A percentile compares a stretch with the other conserved stretches of the same genome.
Evolutionary conservation across 2,113 vertebrate genomes (phyloP).

Genomic region (Odontesthes bonariensis): DNA sequence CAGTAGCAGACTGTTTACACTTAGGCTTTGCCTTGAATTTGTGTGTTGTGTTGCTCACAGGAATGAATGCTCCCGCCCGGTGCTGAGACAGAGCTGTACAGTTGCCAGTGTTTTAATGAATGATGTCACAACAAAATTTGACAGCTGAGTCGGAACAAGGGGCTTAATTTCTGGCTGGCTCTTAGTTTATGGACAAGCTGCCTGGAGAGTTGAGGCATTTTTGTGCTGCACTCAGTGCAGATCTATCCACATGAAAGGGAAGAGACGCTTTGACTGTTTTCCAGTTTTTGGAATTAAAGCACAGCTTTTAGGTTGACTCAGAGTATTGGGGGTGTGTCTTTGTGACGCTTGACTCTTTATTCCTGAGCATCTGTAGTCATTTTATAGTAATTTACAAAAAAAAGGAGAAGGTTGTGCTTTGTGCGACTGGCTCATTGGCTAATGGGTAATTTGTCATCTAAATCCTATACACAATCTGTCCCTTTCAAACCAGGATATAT

Average conservation of each 20-base stretch:
- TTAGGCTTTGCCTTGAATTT: slow-evolving; percentile 28
- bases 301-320: not conserved
- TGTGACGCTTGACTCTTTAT: slow-evolving; percentile 11
- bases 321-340: not conserved
- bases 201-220: slow-evolving; percentile 52
- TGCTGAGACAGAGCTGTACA: slow-evolving; percentile 33
- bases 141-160: slow-evolving; percentile 65
- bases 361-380: slow-evolving; percentile 1
- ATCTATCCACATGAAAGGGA: slow-evolving; percentile 35
- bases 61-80: slow-evolving; percentile 24
- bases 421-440: slow-evolving; percentile 37
- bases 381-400: slow-evolving; percentile 2
- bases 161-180: slow-evolving; percentile 56
- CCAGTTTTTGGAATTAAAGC: slow-evolving; percentile 25
- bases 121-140: slow-evolving; percentile 65
- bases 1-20: slow-evolving; percentile 10
- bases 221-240: slow-evolving; percentile 49
- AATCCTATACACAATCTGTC: slow-evolving; percentile 48
- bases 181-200: slow-evolving; percentile 56
- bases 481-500: slow-evolving; percentile 27
- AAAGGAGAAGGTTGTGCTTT: slow-evolving; percentile 21
- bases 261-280: slow-evolving; percentile 31
- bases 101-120: slow-evolving; percentile 57
- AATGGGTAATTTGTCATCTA: slow-evolving; percentile 39
- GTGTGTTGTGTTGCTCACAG: slow-evolving; percentile 10